Conservation (phyloP, 2,888 invertebrate species). For the Agrotis segetum region DNA sequence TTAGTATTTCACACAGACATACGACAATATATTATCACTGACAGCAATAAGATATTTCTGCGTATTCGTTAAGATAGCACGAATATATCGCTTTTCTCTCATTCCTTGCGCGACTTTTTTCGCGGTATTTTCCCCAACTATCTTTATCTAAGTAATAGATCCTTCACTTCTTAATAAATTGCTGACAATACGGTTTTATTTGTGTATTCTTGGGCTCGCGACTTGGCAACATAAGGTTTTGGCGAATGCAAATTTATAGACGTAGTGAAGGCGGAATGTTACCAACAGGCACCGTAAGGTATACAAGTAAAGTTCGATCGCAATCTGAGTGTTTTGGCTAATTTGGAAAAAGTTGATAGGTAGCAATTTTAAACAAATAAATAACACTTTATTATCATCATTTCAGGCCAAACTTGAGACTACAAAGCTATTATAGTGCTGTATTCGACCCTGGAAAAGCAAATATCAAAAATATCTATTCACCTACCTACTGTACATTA, state of each 20-base stretch:
- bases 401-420: background rate
- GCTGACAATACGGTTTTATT: constrained; percentile 34
- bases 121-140: constrained; percentile 44
- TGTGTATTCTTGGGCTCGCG: constrained; percentile 19
- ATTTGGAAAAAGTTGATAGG: background rate
- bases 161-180: constrained; percentile 45
- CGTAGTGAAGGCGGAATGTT: background rate
- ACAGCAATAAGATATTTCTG: constrained; percentile 42
- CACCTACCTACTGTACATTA: background rate
- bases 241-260: constrained; percentile 24
- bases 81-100: constrained; percentile 48
- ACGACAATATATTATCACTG: constrained; percentile 48
- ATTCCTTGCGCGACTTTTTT: constrained; percentile 33
- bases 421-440: background rate
- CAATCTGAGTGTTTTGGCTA: constrained; percentile 1
- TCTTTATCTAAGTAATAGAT: constrained; percentile 35
- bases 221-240: constrained; percentile 23
- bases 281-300: constrained; percentile 20
- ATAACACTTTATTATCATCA: background rate
- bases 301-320: constrained; percentile 16
- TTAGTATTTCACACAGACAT: constrained; percentile 38
- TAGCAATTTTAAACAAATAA: background rate
- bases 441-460: background rate
- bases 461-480: background rate
- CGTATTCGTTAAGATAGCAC: constrained; percentile 61